Evolutionary conservation across 2,113 vertebrate genomes (phyloP).

Genomic region (Chascanopsetta lugubris): DNA sequence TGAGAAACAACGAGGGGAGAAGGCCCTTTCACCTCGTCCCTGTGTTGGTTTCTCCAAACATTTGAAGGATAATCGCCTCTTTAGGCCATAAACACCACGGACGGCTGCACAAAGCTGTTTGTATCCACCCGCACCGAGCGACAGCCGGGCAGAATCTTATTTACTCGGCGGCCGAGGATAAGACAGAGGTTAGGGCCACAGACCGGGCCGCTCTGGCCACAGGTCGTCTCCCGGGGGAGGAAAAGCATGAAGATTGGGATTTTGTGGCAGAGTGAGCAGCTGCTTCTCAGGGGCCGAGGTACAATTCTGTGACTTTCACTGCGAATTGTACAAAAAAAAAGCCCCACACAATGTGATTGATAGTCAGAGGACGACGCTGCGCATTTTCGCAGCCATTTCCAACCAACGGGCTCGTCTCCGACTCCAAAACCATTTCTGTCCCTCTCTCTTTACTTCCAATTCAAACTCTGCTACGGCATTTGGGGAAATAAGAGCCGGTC

Average conservation of each 20-base stretch:
- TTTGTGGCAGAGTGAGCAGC: constrained; percentile 55
- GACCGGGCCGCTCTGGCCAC: constrained; percentile 42
- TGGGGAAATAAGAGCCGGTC: background rate
- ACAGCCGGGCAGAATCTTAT: constrained; percentile 58
- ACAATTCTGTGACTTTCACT: constrained; percentile 36
- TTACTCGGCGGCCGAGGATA: constrained; percentile 59
- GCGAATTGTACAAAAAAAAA: constrained; percentile 29
- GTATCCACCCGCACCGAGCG: constrained; percentile 45
- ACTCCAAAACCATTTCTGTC: constrained; percentile 2
- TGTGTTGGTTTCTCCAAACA: constrained; percentile 41
- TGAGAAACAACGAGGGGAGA: constrained; percentile 8
- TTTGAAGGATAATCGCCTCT: constrained; percentile 66
- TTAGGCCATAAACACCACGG: constrained; percentile 64
- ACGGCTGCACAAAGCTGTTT: constrained; percentile 62
- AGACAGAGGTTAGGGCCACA: constrained; percentile 53
- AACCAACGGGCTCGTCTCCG: no score
- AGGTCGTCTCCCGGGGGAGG: constrained; percentile 49
- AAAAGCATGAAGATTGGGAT: constrained; percentile 50
- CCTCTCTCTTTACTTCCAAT: background rate
- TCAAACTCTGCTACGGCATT: background rate
- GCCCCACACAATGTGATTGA: background rate
- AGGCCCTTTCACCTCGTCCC: constrained; percentile 25
- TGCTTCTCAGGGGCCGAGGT: constrained; percentile 39
- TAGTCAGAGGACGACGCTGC: background rate
- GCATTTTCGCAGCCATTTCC: background rate